Evolutionary conservation across 2,888 invertebrate species (phyloP).

Genomic region (Blomia tropicalis): DNA sequence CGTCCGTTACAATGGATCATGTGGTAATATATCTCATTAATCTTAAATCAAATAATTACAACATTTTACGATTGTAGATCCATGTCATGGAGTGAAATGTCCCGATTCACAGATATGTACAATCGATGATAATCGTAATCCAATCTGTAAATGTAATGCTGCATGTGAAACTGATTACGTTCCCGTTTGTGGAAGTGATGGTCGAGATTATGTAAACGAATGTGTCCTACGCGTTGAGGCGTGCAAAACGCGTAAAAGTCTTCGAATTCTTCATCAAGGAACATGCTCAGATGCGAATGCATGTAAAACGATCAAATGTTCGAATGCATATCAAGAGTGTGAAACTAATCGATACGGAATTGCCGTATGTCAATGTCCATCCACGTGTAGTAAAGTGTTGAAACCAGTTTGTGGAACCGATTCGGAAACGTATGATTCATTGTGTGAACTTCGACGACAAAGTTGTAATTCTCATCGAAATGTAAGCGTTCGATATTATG

Average conservation of each 20-base stretch:
- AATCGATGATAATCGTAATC: conserved; percentile 56
- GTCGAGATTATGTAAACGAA: conserved; percentile 56
- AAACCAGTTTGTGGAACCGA: conserved; percentile 39
- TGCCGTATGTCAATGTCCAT: conserved; percentile 66
- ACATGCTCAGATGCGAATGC: conserved; percentile 64
- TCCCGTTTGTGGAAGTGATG: conserved; percentile 45
- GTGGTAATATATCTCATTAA: conserved; percentile 36
- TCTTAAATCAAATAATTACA: not conserved
- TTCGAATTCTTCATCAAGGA: conserved; percentile 62
- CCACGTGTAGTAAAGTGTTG: conserved; percentile 49
- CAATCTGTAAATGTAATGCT: conserved; percentile 62
- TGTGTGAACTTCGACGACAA: conserved; percentile 39
- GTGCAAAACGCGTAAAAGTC: conserved; percentile 53
- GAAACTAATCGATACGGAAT: conserved; percentile 61
- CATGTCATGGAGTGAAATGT: conserved; percentile 61
- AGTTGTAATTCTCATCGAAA: conserved; percentile 41
- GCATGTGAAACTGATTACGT: conserved; percentile 42
- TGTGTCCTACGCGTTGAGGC: conserved; percentile 62
- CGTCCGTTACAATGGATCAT: conserved; percentile 39
- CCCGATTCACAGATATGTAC: conserved; percentile 64
- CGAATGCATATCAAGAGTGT: conserved; percentile 60
- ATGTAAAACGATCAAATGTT: conserved; percentile 60
- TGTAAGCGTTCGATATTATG: conserved; percentile 45
- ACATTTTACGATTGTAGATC: conserved; percentile 46
- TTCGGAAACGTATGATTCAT: conserved; percentile 41